Evolutionary conservation across 2,113 vertebrate species (phyloP).

Genomic region (Cinclus mexicanus): DNA sequence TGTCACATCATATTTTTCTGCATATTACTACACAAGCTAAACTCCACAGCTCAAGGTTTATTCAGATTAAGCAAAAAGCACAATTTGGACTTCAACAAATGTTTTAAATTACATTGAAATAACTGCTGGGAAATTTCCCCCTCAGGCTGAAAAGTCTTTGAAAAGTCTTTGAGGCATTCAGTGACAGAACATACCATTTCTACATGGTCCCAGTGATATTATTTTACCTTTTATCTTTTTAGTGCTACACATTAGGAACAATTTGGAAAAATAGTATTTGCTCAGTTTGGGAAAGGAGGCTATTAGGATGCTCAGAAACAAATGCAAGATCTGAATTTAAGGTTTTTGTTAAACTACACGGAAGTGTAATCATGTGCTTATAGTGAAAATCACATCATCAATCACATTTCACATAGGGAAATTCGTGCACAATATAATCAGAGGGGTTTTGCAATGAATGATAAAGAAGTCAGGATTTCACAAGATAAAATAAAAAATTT

Average conservation of each 20-base stretch:
- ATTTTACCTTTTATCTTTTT: neutral
- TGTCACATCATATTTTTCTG: neutral
- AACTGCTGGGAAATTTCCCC: neutral
- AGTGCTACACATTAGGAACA: neutral
- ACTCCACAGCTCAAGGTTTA: neutral
- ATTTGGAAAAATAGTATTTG: neutral
- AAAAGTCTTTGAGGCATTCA: neutral
- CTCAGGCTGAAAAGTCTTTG: neutral
- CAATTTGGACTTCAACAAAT: neutral
- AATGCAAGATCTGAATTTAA: neutral
- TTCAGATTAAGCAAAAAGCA: neutral
- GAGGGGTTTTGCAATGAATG: neutral
- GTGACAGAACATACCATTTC: neutral
- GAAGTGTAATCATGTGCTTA: neutral
- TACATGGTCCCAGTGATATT: neutral
- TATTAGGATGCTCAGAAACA: neutral
- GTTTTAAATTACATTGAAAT: neutral
- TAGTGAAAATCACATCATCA: neutral
- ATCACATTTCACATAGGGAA: neutral
- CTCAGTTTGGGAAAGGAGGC: neutral
- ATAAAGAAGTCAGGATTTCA: neutral
- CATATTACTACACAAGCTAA: neutral
- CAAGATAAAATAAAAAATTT: neutral
- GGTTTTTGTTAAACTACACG: neutral
- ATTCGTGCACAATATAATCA: neutral